These are phyloP conservation scores for Neoascia interrupta DNA, from an alignment of 2,888 invertebrate species.

Conservation along the genomic window DNA sequence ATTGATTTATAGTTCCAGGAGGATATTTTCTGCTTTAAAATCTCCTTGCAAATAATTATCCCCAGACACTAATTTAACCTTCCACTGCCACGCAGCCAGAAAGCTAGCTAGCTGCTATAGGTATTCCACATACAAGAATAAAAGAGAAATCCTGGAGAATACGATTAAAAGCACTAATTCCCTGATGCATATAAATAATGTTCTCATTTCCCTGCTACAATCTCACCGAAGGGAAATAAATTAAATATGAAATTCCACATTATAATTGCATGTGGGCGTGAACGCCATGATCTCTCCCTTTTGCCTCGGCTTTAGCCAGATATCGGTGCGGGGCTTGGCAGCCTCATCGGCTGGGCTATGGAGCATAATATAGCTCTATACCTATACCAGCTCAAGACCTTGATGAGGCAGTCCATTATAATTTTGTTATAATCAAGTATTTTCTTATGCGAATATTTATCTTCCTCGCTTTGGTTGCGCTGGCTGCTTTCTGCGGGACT, in stretches of 20 bases:
- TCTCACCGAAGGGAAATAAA: slow-evolving; percentile 61
- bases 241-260: slow-evolving; percentile 69
- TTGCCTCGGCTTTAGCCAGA: too few species aligned
- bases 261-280: slow-evolving; percentile 70
- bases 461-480: too few species aligned
- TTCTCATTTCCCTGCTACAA: slow-evolving; percentile 60
- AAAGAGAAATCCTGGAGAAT: slow-evolving; percentile 42
- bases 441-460: too few species aligned
- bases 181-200: slow-evolving; percentile 65
- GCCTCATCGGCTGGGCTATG: too few species aligned
- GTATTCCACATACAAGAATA: slow-evolving; percentile 1
- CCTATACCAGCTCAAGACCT: too few species aligned
- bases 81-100: not conserved
- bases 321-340: too few species aligned
- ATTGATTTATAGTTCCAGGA: slow-evolving; percentile 52
- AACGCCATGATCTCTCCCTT: too few species aligned
- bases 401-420: too few species aligned
- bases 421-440: too few species aligned
- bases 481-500: too few species aligned
- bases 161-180: slow-evolving; percentile 61
- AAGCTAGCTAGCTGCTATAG: too few species aligned
- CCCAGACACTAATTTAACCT: slow-evolving; percentile 37
- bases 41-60: slow-evolving; percentile 61
- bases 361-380: too few species aligned
- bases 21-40: slow-evolving; percentile 16